Evolutionary conservation across 2,797 vertebrate species (phyloP).

Genomic region (Passerculus sandwichensis): DNA sequence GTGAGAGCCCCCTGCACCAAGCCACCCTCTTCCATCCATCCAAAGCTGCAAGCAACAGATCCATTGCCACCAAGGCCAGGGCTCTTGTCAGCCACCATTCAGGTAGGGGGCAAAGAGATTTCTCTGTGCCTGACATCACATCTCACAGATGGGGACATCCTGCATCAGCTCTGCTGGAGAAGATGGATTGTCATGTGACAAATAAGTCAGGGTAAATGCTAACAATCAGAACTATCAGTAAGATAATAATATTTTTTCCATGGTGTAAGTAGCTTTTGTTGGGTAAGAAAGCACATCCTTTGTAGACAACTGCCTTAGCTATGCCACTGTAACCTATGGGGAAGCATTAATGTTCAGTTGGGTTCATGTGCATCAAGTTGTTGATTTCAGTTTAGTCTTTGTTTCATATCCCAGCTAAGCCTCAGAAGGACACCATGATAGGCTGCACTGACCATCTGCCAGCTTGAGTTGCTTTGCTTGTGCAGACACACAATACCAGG

Average conservation of each 20-base stretch:
- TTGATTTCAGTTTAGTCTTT: neutral
- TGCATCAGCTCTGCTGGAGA: neutral
- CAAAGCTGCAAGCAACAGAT: neutral
- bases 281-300: neutral
- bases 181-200: neutral
- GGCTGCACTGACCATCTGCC: neutral
- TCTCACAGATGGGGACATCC: neutral
- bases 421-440: neutral
- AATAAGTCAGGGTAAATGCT: neutral
- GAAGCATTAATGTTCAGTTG: neutral
- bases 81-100: neutral
- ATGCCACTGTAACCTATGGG: neutral
- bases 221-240: neutral
- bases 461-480: neutral
- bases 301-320: neutral
- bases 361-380: neutral
- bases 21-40: neutral
- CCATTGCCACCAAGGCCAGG: constrained; percentile 38
- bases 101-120: constrained; percentile 13
- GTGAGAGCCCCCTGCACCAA: neutral
- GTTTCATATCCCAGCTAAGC: neutral
- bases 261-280: neutral
- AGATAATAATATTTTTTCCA: neutral
- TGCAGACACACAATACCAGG: neutral
- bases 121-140: neutral